Conservation (phyloP, 2,797 vertebrate genomes). For the Phrynocephalus vlangalii region DNA sequence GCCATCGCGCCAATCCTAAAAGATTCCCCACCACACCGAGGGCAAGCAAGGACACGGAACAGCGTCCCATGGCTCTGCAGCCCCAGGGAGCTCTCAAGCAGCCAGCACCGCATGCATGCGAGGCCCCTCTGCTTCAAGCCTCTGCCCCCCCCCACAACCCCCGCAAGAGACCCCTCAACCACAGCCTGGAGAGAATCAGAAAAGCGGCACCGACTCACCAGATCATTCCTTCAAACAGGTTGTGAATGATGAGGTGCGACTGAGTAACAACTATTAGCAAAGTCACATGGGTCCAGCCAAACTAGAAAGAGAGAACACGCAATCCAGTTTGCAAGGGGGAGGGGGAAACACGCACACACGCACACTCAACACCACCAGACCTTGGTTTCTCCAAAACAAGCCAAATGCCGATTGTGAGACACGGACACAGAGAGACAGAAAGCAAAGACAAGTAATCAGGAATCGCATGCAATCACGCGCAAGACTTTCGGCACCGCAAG, state of each 20-base stretch:
- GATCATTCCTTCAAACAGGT: slow-evolving; percentile 99
- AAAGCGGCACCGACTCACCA: slow-evolving; percentile 82
- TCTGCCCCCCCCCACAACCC: neutral
- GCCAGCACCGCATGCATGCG: neutral
- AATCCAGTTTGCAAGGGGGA: slow-evolving; percentile 36
- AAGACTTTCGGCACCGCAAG: neutral
- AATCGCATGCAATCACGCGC: neutral
- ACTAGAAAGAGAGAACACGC: slow-evolving; percentile 81
- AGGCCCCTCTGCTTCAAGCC: neutral
- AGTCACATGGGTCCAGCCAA: slow-evolving; percentile 98
- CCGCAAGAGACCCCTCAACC: neutral
- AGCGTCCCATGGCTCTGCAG: neutral
- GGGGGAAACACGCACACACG: neutral
- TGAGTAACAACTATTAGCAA: slow-evolving; percentile 97
- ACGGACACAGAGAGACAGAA: neutral
- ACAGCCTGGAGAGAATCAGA: neutral
- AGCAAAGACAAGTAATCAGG: neutral
- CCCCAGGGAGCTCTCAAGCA: too few relatives aligned
- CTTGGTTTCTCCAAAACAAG: neutral
- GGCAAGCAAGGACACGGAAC: neutral
- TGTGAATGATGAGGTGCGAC: slow-evolving; percentile 98
- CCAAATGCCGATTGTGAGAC: neutral
- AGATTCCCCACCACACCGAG: neutral
- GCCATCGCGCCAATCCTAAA: neutral
- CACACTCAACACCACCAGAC: neutral